Evolutionary conservation across 2,113 vertebrate species (phyloP), one percentile per base, ranked within the genome.

Genomic region (Psittacula cyanocephala): DNA sequence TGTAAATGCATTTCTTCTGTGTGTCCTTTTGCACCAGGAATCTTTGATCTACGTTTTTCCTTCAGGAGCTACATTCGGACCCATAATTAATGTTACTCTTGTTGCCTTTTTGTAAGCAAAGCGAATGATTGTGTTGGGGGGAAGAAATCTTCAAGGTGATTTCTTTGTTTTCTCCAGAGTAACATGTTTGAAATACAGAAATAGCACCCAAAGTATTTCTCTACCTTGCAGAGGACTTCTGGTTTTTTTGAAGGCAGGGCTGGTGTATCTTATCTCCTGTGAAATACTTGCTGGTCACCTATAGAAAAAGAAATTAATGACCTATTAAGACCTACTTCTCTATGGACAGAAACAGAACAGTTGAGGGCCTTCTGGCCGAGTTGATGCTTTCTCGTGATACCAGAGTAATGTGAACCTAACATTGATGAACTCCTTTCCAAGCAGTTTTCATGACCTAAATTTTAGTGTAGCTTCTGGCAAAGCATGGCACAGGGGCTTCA

Each of bases 381-480:
- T 69, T 84, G 68, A 74, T 90, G 10, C 3, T 44, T 85, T 79
- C 49, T 80, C 44, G 1, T 84, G 47, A 28, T 69, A 43, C 31
- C 3, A 13, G 23, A 81, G 46, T 53, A 74, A 85, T 64, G 33
- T 94, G 83, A 95, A 95, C 43, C 78, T 52, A 91, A 82, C n/a
- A 19, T 60, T 90, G 86, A 79, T 84, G 17, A 86, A 84, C 79
- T 81, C 65, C 46, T 93, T 71, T 83, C 83, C 81, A 68, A 90
- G 69, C 65, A 76, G 60, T 78, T 97, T 94, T 86, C n/a, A 1
- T 82, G 70, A 91, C 78, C 77, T 71, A 89, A 62, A 69, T 91
- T 92, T 94, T 62, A n/a, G 3, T 77, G 75, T 44, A 55, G 88
- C 75, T 94, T 92, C 76, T 94, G 92, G 53, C 63, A 57, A 46